Evolutionary conservation across 2,113 vertebrate genomes (phyloP).

Genomic region (Stigmatopora nigra): DNA sequence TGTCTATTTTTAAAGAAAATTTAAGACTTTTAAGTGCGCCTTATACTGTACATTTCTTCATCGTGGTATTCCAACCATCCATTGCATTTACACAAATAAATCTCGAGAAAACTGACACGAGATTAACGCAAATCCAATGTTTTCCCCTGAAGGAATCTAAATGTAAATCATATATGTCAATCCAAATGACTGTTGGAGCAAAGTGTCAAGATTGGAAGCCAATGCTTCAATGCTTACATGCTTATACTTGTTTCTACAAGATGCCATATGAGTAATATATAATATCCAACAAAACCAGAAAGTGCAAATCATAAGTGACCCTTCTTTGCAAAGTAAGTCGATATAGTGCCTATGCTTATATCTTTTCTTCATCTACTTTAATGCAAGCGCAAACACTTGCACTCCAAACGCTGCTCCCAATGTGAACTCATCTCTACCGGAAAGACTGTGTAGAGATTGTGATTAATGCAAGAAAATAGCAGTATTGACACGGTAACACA

Average conservation of each 20-base stretch:
- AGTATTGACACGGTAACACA: neutral
- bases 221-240: no score
- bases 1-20: no score
- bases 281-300: neutral
- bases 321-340: no score
- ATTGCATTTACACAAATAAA: no score
- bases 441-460: neutral
- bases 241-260: no score
- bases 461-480: neutral
- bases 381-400: neutral
- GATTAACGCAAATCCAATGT: neutral
- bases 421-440: neutral
- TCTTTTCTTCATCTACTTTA: neutral
- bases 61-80: no score
- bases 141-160: neutral
- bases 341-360: neutral
- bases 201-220: neutral
- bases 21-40: no score
- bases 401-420: neutral
- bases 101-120: neutral
- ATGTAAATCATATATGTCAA: neutral
- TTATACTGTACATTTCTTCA: no score
- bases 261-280: neutral
- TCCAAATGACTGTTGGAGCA: neutral
- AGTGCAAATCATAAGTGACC: neutral